Evolutionary conservation across 2,797 vertebrate genomes (phyloP).

Genomic region (Holocentrus rufus): DNA sequence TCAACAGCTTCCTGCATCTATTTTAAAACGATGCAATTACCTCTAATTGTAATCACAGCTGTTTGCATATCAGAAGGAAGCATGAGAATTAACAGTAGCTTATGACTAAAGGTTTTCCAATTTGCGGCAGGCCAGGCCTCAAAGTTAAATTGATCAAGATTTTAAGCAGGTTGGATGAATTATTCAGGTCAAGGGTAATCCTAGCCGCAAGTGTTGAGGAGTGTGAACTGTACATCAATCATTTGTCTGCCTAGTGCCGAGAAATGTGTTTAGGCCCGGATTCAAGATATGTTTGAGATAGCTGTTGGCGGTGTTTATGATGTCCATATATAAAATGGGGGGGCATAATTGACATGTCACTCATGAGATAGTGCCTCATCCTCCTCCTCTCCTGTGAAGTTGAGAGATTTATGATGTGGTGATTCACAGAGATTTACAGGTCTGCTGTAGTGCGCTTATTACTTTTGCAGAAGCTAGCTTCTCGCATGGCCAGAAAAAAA

Average conservation of each 20-base stretch:
- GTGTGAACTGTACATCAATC: constrained; percentile 62
- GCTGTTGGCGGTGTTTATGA: constrained; percentile 61
- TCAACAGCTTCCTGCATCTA: constrained; percentile 34
- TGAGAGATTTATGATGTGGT: constrained; percentile 70
- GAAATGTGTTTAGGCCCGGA: constrained; percentile 48
- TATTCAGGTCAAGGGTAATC: constrained; percentile 66
- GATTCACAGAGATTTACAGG: constrained; percentile 66
- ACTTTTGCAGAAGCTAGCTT: constrained; percentile 44
- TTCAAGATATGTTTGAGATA: constrained; percentile 50
- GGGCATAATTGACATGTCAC: constrained; percentile 73
- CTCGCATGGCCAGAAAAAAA: constrained; percentile 34
- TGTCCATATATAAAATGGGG: constrained; percentile 60
- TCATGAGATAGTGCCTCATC: constrained; percentile 70
- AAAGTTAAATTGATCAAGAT: constrained; percentile 59
- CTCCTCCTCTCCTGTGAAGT: constrained; percentile 58
- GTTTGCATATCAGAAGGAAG: constrained; percentile 39
- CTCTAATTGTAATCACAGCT: constrained; percentile 64
- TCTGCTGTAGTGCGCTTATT: constrained; percentile 47
- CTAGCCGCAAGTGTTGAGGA: constrained; percentile 46
- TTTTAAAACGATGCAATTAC: constrained; percentile 60
- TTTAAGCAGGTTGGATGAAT: constrained; percentile 64
- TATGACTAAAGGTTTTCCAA: constrained; percentile 24
- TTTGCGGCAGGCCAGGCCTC: constrained; percentile 40
- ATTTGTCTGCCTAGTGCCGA: constrained; percentile 34
- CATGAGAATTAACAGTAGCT: constrained; percentile 10